Conservation (phyloP, 2,888 invertebrate species). For the Sinotaia quadrata region DNA sequence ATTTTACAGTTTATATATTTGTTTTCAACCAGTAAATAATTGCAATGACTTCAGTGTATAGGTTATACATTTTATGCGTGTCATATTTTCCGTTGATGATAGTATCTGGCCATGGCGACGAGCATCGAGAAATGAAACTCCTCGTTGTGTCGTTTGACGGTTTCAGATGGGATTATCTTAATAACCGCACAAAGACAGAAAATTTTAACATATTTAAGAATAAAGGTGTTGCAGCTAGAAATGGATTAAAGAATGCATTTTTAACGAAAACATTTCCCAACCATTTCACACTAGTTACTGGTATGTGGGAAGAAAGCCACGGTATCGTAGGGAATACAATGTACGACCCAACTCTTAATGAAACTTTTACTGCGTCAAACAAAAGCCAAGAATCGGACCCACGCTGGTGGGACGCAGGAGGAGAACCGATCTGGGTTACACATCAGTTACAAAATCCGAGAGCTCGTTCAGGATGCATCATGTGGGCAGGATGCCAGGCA, state of each 20-base stretch:
- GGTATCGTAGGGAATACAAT: slow-evolving; percentile 80
- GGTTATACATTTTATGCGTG: background rate
- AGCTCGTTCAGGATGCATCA: slow-evolving; percentile 78
- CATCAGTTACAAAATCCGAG: slow-evolving; percentile 76
- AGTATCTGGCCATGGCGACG: slow-evolving; percentile 1
- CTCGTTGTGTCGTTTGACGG: slow-evolving; percentile 82
- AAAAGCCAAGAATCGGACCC: slow-evolving; percentile 63
- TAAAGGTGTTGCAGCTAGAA: slow-evolving; percentile 77
- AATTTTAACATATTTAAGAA: slow-evolving; percentile 76
- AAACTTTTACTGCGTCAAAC: slow-evolving; percentile 43
- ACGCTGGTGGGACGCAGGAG: slow-evolving; percentile 73
- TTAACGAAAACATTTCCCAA: slow-evolving; percentile 83
- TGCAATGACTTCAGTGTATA: background rate
- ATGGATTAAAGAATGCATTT: slow-evolving; percentile 69
- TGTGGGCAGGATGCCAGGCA: slow-evolving; percentile 81
- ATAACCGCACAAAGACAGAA: slow-evolving; percentile 74
- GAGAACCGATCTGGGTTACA: slow-evolving; percentile 70
- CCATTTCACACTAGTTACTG: slow-evolving; percentile 81
- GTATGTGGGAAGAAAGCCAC: slow-evolving; percentile 78
- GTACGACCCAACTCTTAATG: slow-evolving; percentile 75
- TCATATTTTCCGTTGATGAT: background rate
- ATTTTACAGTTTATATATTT: too few relatives aligned
- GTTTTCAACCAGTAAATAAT: too few relatives aligned
- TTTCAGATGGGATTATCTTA: slow-evolving; percentile 80
- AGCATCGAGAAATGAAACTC: slow-evolving; percentile 9